Evolutionary conservation across 2,797 vertebrate genomes (phyloP).

Genomic region (Coccyzus lansbergi): DNA sequence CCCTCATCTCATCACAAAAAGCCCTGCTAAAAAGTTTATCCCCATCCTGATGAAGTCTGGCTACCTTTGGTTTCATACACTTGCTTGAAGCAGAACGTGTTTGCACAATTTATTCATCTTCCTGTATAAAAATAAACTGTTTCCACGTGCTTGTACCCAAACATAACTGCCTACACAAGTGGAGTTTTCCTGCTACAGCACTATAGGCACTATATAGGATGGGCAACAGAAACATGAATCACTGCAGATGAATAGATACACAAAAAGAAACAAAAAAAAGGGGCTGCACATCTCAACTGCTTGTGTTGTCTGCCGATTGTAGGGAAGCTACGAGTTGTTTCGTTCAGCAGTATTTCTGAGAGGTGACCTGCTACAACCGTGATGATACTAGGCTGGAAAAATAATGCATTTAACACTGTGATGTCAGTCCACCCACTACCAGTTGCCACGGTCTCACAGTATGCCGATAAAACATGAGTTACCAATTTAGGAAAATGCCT

Average conservation of each 20-base stretch:
- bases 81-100: slow-evolving; percentile 1
- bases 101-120: slow-evolving; percentile 45
- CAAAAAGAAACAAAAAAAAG: neutral
- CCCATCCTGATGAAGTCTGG: neutral
- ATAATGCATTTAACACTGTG: neutral
- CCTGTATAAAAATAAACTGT: slow-evolving; percentile 15
- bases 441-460: neutral
- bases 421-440: neutral
- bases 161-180: slow-evolving; percentile 22
- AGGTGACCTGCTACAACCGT: neutral
- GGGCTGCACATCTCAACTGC: neutral
- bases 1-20: too few species aligned
- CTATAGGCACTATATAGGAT: neutral
- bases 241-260: neutral
- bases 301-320: neutral
- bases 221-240: neutral
- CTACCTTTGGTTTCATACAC: slow-evolving; percentile 27
- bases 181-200: neutral
- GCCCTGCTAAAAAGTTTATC: too few species aligned
- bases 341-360: neutral
- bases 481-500: neutral
- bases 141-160: slow-evolving; percentile 3
- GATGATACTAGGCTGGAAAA: neutral
- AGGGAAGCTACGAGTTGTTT: neutral
- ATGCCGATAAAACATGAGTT: neutral